A percentile compares a stretch with the other conserved stretches of the same genome.
These are phyloP conservation scores for Saturnia pavonia DNA, from an alignment of 2,888 invertebrate species.

Conservation along the genomic window DNA sequence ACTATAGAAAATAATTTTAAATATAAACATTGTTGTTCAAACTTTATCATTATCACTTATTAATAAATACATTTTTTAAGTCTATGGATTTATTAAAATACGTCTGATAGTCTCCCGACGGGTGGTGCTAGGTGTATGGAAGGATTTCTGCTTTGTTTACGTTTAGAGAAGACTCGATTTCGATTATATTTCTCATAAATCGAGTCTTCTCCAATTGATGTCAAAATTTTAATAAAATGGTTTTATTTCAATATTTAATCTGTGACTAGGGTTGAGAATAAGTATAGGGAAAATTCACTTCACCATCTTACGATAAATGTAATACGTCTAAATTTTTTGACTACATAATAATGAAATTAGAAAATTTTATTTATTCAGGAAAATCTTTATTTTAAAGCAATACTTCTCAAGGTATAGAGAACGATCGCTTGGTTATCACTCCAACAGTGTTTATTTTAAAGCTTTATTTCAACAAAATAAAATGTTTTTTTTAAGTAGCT, in stretches of 20 bases:
- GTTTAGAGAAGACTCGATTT: no score
- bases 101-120: neutral
- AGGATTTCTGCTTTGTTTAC: neutral
- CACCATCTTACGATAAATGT: neutral
- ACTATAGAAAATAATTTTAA: neutral
- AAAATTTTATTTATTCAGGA: neutral
- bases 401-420: neutral
- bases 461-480: neutral
- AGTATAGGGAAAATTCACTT: neutral
- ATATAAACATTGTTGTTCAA: neutral
- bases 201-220: neutral
- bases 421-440: neutral
- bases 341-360: neutral
- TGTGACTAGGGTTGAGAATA: neutral
- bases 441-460: neutral
- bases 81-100: no score
- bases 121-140: constrained; percentile 2
- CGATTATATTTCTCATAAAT: neutral
- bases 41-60: constrained; percentile 1
- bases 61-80: neutral
- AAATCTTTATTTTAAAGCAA: neutral
- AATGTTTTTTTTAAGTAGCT: neutral
- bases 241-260: neutral
- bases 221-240: no score
- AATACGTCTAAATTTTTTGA: neutral